These are phyloP conservation scores for Ammospiza nelsoni DNA, from an alignment of 2,113 vertebrate species.

Conservation along the genomic window DNA sequence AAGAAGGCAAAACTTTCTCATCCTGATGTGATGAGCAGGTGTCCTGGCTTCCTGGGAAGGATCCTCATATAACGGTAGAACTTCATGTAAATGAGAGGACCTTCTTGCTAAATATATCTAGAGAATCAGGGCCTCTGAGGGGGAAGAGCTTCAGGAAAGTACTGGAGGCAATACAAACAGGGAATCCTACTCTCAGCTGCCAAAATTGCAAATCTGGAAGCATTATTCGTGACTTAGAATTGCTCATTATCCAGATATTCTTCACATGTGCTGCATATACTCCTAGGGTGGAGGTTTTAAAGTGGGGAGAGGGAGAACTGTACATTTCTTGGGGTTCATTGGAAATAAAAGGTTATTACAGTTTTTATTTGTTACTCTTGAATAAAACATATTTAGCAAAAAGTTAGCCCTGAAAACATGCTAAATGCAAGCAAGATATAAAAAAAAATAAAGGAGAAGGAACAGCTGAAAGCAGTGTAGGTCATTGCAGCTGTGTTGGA, in stretches of 20 bases:
- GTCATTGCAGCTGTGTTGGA: conserved; percentile 55
- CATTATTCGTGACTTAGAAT: conserved; percentile 57
- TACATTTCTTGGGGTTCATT: background rate
- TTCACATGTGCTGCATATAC: conserved; percentile 37
- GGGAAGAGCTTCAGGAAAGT: conserved; percentile 9
- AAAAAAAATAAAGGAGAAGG: background rate
- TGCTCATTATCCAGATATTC: conserved; percentile 58
- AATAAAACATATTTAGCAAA: conserved; percentile 1
- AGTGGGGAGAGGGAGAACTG: background rate
- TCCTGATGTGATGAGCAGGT: background rate
- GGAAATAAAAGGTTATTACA: background rate
- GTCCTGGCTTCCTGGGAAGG: background rate
- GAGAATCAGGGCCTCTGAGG: conserved; percentile 31
- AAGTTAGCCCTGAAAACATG: background rate
- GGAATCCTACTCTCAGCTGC: conserved; percentile 59
- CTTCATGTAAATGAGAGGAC: background rate
- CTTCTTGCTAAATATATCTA: background rate
- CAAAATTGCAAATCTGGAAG: conserved; percentile 56
- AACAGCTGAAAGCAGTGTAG: conserved; percentile 7
- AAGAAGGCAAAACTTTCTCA: background rate
- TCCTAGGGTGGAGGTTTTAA: conserved; percentile 58
- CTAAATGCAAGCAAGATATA: background rate
- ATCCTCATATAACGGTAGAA: background rate
- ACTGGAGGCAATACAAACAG: conserved; percentile 43
- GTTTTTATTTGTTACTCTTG: conserved; percentile 7